Conservation (phyloP, 2,888 invertebrate genomes). For the Tromatobia lineatoria region DNA sequence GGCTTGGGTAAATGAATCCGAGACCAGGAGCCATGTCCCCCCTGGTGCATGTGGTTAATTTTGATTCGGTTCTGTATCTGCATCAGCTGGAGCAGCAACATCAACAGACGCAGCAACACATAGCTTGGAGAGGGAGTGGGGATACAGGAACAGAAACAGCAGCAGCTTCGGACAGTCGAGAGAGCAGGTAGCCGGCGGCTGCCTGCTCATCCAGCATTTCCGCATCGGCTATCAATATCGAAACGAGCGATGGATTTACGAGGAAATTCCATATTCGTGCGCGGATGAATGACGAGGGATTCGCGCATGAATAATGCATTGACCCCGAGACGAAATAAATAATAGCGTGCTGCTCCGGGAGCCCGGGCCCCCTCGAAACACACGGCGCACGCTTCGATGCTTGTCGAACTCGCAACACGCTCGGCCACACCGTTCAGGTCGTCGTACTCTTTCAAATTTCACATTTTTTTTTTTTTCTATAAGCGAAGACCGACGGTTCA, state of each 20-base stretch:
- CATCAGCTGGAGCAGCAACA: slow-evolving; percentile 67
- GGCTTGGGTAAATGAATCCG: slow-evolving; percentile 62
- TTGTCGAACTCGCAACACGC: slow-evolving; percentile 56
- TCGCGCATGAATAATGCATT: slow-evolving; percentile 80
- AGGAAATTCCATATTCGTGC: slow-evolving; percentile 75
- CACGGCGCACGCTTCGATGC: slow-evolving; percentile 66
- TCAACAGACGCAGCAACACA: slow-evolving; percentile 59
- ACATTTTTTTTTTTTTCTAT: slow-evolving; percentile 23
- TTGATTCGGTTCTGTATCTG: slow-evolving; percentile 65
- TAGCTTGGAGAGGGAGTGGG: slow-evolving; percentile 28
- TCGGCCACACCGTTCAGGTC: slow-evolving; percentile 59
- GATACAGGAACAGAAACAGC: slow-evolving; percentile 41
- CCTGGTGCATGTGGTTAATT: slow-evolving; percentile 67
- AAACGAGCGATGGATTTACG: slow-evolving; percentile 76
- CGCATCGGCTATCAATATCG: slow-evolving; percentile 74
- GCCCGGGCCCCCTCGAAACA: slow-evolving; percentile 60
- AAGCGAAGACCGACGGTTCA: background rate
- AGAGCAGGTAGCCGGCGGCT: slow-evolving; percentile 65
- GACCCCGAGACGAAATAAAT: slow-evolving; percentile 78
- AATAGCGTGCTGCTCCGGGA: slow-evolving; percentile 71
- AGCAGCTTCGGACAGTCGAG: slow-evolving; percentile 66
- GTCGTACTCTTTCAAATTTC: slow-evolving; percentile 59
- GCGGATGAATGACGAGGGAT: slow-evolving; percentile 77
- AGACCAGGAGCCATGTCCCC: slow-evolving; percentile 59
- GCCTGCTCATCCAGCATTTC: slow-evolving; percentile 70